Evolutionary conservation across 1,140 invertebrate species (phyloP).

Genomic region (Drosophila busckii): DNA sequence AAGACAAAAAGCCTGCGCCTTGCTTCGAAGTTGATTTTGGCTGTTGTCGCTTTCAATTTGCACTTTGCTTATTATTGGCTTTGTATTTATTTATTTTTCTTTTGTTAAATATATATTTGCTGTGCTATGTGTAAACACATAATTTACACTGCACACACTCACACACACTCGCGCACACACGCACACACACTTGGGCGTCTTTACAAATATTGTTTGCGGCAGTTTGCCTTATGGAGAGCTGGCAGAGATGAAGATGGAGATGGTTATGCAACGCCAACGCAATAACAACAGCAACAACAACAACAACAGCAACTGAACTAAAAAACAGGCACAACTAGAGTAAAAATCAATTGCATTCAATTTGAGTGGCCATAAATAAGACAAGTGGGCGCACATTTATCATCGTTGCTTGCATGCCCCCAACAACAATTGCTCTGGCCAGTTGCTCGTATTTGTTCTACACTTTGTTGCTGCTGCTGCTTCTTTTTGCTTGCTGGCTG

Average conservation of each 20-base stretch:
- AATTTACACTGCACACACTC: constrained; percentile 24
- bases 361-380: constrained; percentile 69
- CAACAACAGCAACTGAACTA: not conserved
- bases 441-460: constrained; percentile 26
- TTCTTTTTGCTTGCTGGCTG: constrained; percentile 8
- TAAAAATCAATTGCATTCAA: constrained; percentile 75
- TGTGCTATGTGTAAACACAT: constrained; percentile 45
- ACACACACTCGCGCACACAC: constrained; percentile 33
- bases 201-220: constrained; percentile 31
- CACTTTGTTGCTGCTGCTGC: not conserved
- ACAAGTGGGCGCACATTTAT: constrained; percentile 59
- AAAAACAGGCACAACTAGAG: not conserved
- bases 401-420: constrained; percentile 35
- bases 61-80: constrained; percentile 38
- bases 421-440: constrained; percentile 22
- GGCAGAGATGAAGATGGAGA: constrained; percentile 15
- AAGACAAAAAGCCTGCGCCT: constrained; percentile 43
- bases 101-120: constrained; percentile 37
- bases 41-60: constrained; percentile 4
- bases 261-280: constrained; percentile 69
- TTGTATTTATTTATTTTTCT: constrained; percentile 27
- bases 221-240: constrained; percentile 40
- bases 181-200: constrained; percentile 20
- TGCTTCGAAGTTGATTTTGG: constrained; percentile 19
- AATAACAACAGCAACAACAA: constrained; percentile 2